Evolutionary conservation across 2,888 invertebrate species (phyloP).

Genomic region (Oscheius sp.): DNA sequence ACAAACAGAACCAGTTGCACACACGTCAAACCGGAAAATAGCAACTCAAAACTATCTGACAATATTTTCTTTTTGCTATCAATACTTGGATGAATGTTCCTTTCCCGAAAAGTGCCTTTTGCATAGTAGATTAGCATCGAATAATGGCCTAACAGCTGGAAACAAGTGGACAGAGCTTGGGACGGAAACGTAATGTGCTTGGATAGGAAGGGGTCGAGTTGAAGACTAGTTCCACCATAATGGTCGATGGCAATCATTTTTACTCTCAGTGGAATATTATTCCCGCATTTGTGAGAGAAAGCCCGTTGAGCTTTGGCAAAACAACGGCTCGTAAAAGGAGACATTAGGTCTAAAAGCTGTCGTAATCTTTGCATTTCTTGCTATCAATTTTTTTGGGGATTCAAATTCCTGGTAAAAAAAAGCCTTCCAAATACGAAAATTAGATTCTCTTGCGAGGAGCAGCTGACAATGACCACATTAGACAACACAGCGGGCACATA

Average conservation of each 20-base stretch:
- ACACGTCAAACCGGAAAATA: slow-evolving; percentile 1
- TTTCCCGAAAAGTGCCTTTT: no score
- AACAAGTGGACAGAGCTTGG: neutral
- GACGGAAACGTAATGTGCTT: slow-evolving; percentile 26
- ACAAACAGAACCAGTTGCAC: slow-evolving; percentile 19
- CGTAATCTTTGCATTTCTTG: slow-evolving; percentile 2
- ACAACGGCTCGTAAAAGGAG: neutral
- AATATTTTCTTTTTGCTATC: no score
- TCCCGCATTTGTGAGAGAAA: neutral
- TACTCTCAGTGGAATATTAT: neutral
- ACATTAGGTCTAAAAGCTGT: neutral
- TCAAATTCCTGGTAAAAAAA: no score
- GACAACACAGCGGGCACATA: neutral
- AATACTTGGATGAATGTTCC: no score
- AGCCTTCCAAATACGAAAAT: no score
- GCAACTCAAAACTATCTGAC: neutral
- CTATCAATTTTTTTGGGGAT: slow-evolving; percentile 16
- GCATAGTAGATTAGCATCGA: no score
- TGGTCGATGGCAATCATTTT: slow-evolving; percentile 24
- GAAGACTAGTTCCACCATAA: slow-evolving; percentile 20
- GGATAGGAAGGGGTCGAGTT: slow-evolving; percentile 3
- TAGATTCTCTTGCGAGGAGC: neutral
- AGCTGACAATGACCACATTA: no score
- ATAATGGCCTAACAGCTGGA: no score
- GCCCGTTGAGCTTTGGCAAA: neutral